Percentiles rank a stretch among this genome's conserved stretches.
These are phyloP conservation scores for Neomicropteryx cornuta DNA, from an alignment of 1,140 invertebrate species.

Conservation along the genomic window DNA sequence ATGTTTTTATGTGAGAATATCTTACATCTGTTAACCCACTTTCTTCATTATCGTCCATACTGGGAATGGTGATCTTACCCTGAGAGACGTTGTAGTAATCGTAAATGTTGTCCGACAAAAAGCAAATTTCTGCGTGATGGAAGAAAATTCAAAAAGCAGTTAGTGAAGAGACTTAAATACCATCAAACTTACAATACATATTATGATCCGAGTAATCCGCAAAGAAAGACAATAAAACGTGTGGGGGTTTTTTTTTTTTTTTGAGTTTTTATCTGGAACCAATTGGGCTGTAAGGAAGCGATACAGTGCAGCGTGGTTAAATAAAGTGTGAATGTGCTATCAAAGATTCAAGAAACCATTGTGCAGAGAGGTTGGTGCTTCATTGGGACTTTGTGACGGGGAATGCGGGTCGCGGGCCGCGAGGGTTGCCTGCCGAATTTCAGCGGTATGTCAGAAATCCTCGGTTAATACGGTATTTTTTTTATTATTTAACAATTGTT, in stretches of 20 bases:
- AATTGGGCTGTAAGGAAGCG: neutral
- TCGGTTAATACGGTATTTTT: too few species aligned
- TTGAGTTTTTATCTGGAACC: neutral
- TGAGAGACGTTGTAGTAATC: conserved; percentile 93
- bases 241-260: too few species aligned
- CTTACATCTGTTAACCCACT: conserved; percentile 71
- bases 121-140: conserved; percentile 57
- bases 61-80: conserved; percentile 93
- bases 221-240: neutral
- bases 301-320: neutral
- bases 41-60: conserved; percentile 95
- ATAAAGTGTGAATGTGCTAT: neutral
- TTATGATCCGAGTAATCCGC: neutral
- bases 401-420: too few species aligned
- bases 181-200: neutral
- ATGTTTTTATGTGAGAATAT: conserved; percentile 14
- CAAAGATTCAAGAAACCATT: neutral
- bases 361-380: too few species aligned
- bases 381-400: too few species aligned
- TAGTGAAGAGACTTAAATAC: too few species aligned
- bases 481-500: too few species aligned
- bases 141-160: conserved; percentile 1
- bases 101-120: conserved; percentile 74
- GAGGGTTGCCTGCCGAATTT: too few species aligned
- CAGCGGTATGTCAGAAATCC: too few species aligned